Evolutionary conservation across 1,140 invertebrate species (phyloP), one percentile per base, ranked within the genome.

Genomic region (Lethrus apterus): DNA sequence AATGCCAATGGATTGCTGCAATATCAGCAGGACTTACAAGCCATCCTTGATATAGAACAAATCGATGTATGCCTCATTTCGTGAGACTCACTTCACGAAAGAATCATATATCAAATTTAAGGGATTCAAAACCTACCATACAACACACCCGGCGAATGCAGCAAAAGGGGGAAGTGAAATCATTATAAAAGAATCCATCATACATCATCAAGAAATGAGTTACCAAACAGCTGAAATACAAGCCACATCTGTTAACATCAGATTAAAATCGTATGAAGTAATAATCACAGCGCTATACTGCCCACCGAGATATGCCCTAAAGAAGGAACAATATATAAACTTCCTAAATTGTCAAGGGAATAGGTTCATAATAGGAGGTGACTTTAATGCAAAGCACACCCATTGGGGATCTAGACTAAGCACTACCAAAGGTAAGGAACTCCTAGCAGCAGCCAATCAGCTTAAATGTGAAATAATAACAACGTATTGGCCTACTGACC

Each of bases 401-500:
- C n/a, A n/a, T n/a, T n/a, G 34, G 34, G 34, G 34, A 3, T 36
- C 34, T 15, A 36, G 34, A 36, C 15, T 36, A 10, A 36, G 14
- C 7, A 36, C 34, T 2, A 36, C 34, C 3, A 41, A 41, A 41
- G 13, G 17, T 11, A 41, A 26, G 15, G 36, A 41, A 18, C 20
- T 41, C 5, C 21, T 11, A 2, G 13, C 14, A 41, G 36, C 36
- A 17, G 34, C 18, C 19, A 10, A 8, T 3, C 8, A 36, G 7
- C 13, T 17, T 36, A 18, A n/a, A 17, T 36, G 13, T 36, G 24
- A 29, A 36, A 18, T 14, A 17, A 4, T 17, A 9, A 68, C 19
- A 73, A 69, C 34, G 13, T 14, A 36, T 46, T 70, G 64, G 33
- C 64, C 55, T 17, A 59, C 57, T 26, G 67, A 60, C 36, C 35